Conservation (phyloP, 2,797 vertebrate genomes). For the Jordanella pulchra region DNA sequence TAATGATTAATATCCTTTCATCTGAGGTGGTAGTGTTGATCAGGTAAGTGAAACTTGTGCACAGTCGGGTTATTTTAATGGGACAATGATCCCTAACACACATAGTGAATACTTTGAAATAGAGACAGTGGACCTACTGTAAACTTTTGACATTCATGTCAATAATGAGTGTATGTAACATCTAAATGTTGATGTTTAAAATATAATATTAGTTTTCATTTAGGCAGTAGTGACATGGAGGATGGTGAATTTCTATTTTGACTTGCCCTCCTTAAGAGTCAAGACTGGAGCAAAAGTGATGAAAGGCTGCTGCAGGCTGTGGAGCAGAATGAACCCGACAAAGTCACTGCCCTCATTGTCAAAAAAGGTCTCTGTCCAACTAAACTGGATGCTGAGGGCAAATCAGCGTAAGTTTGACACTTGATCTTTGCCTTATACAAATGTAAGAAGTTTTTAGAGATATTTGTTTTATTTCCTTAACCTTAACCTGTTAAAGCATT, state of each 20-base stretch:
- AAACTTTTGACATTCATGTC: background rate
- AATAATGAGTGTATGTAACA: background rate
- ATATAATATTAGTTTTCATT: conserved; percentile 32
- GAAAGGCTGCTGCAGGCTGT: conserved; percentile 94
- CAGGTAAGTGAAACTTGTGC: background rate
- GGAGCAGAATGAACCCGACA: conserved; percentile 93
- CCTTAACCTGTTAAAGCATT: background rate
- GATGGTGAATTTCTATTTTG: conserved; percentile 25
- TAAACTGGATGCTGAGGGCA: conserved; percentile 92
- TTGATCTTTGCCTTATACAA: background rate
- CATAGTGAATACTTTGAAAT: background rate
- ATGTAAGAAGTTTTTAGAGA: background rate
- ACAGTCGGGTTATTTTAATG: background rate
- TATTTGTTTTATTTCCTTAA: background rate
- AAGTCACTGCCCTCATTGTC: conserved; percentile 88
- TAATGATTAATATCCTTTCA: background rate
- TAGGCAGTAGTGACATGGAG: conserved; percentile 34
- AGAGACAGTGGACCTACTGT: background rate
- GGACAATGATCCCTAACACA: background rate
- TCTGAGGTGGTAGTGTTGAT: background rate
- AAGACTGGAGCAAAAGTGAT: conserved; percentile 95
- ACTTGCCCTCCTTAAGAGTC: conserved; percentile 78
- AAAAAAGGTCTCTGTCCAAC: conserved; percentile 94
- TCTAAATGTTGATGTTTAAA: background rate
- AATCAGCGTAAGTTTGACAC: conserved; percentile 89